Base-by-base conservation (phyloP, 2,888 invertebrate genomes). In the Andrena camellia region DNA sequence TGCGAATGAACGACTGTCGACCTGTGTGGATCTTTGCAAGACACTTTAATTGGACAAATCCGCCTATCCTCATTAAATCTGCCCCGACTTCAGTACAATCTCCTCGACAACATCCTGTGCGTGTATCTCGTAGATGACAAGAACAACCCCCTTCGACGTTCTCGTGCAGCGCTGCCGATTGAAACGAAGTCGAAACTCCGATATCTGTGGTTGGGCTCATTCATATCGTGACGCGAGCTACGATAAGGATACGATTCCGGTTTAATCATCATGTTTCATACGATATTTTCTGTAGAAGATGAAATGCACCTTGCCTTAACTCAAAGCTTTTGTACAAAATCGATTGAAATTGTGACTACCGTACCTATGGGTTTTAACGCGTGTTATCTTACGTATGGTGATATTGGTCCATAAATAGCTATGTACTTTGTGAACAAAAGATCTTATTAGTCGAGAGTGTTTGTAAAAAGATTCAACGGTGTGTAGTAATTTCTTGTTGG, bases 11-110 rank as follows among this genome's bases (percentile, higher is more conserved):
- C 87, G 85, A 87, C 86, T 88, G 88, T 85, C 88, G 88, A 82
- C 64, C 84, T 59, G 90, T 90, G 92, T 91, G 92, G 93, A 94
- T 93, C 93, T 93, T 93, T 93, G 93, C 93, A 93, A 94, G 94
- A 93, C 94, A 93, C 94, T 94, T 94, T 94, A 94, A 94, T 94
- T 94, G 94, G 94, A 94, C 94, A 94, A 94, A 94, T 94, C 94
- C 94, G 93, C 94, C 94, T 94, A 94, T 94, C 94, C 94, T 94
- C 94, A 94, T 94, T 94, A 94, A 94, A 93, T 93, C 93, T 91
- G 80, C 80, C 83, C 86, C 88, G 90, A 88, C 86, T 89, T 90
- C 89, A 48, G 54, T 68, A 60, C 71, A 74, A 79, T 85, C 79
- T 63, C 80, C 52, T 72, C 74, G 60, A 80, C 76, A 71, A 76